Evolutionary conservation across 2,797 vertebrate species (phyloP).

Genomic region (Acipenser transmontanus): DNA sequence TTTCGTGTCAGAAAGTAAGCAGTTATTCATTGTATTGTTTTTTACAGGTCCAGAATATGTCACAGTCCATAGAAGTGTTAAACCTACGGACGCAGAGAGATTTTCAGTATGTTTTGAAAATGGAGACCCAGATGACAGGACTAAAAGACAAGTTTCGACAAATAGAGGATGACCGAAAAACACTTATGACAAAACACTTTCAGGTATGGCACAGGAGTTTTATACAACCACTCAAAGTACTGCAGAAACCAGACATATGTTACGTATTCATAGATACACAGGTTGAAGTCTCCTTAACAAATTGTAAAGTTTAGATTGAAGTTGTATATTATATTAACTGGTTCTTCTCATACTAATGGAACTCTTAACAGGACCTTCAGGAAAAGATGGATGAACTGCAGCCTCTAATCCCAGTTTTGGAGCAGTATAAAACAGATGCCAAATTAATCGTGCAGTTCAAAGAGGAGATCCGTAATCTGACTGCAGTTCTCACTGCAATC

Average conservation of each 20-base stretch:
- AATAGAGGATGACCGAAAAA: constrained; percentile 67
- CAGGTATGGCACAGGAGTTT: constrained; percentile 45
- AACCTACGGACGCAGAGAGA: constrained; percentile 88
- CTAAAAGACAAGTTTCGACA: constrained; percentile 84
- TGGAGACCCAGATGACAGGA: constrained; percentile 84
- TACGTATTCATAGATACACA: neutral
- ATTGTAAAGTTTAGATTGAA: neutral
- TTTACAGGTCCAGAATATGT: constrained; percentile 90
- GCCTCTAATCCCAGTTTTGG: constrained; percentile 79
- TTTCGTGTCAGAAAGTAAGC: neutral
- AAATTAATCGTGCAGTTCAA: constrained; percentile 77
- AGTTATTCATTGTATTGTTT: constrained; percentile 25
- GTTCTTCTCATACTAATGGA: neutral
- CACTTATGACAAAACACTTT: constrained; percentile 67
- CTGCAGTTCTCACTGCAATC: constrained; percentile 71
- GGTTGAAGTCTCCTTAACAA: neutral
- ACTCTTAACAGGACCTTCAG: constrained; percentile 72
- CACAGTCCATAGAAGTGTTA: constrained; percentile 88
- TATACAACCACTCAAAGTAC: neutral
- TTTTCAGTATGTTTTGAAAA: constrained; percentile 89
- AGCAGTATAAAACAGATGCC: constrained; percentile 83
- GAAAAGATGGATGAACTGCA: constrained; percentile 87
- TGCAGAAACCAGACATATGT: neutral
- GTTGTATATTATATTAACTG: neutral
- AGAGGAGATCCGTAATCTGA: constrained; percentile 79